Percentiles rank a stretch among this genome's conserved stretches.
Conservation (phyloP, 2,797 vertebrate genomes). For the Eremophila alpestris region DNA sequence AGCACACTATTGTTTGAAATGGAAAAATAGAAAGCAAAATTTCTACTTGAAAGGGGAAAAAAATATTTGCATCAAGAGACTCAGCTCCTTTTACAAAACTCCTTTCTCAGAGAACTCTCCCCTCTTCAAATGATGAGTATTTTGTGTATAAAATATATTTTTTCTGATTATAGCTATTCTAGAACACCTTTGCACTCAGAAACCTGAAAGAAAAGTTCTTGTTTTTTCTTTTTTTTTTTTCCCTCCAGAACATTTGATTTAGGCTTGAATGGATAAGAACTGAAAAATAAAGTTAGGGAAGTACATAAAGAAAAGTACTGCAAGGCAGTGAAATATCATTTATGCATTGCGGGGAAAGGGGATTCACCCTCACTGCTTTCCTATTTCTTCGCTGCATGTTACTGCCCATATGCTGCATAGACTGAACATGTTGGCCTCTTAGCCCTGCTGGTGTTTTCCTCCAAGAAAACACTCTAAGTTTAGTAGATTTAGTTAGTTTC, state of each 20-base stretch:
- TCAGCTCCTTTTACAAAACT: not conserved
- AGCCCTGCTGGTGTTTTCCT: not conserved
- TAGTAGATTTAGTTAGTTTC: not conserved
- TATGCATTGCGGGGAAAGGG: not conserved
- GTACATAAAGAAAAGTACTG: not conserved
- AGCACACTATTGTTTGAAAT: not conserved
- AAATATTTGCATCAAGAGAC: too few species aligned
- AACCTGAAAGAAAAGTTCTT: not conserved
- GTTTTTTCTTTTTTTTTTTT: rapidly evolving
- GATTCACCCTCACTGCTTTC: not conserved
- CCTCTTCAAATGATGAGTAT: slow-evolving; percentile 18
- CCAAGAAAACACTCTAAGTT: not conserved
- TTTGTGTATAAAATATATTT: slow-evolving; percentile 5
- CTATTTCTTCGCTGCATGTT: not conserved
- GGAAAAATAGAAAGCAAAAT: not conserved
- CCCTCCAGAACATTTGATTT: not conserved
- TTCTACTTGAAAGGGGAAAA: not conserved
- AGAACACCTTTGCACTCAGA: not conserved
- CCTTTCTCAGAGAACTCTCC: not conserved
- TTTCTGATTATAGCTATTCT: not conserved
- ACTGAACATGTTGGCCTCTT: not conserved
- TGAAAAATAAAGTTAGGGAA: not conserved
- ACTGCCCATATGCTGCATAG: not conserved
- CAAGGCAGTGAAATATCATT: not conserved
- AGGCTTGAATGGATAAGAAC: not conserved